phyloP scores from a whole-genome alignment of 2,797 vertebrate genomes.

The Pipistrellus kuhlii region DNA sequence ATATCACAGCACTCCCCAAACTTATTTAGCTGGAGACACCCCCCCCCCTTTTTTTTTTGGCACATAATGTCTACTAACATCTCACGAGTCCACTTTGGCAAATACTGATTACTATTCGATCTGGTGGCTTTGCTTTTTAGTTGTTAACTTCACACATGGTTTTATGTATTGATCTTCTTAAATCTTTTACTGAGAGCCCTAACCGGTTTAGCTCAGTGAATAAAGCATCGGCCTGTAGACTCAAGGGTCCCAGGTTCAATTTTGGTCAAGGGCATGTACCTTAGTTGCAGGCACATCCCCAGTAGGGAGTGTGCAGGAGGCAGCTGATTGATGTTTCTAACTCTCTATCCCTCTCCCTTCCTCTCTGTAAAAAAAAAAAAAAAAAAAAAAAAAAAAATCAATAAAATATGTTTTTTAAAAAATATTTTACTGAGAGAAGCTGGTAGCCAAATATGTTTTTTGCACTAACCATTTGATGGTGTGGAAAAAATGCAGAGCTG shows the following conservation, averaged over 20 bases:
- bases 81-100: neutral
- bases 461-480: neutral
- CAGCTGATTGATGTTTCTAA: too few relatives aligned
- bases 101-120: neutral
- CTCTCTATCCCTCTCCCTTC: too few relatives aligned
- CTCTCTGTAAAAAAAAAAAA: too few relatives aligned
- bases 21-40: neutral
- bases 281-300: too few relatives aligned
- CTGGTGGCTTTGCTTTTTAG: slow-evolving; percentile 43
- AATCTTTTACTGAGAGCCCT: slow-evolving; percentile 11
- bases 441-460: neutral
- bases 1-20: neutral
- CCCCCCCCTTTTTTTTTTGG: neutral
- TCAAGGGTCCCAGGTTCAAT: too few relatives aligned
- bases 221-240: too few relatives aligned
- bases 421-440: slow-evolving; percentile 14
- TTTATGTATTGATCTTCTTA: slow-evolving; percentile 23
- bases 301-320: too few relatives aligned
- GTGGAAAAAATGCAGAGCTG: slow-evolving; percentile 43
- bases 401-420: neutral
- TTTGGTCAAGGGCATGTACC: too few relatives aligned
- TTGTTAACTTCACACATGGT: neutral
- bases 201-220: too few relatives aligned
- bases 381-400: too few relatives aligned
- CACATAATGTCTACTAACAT: neutral